Evolutionary conservation across 2,113 vertebrate genomes (phyloP).

Genomic region (Pipa parva): DNA sequence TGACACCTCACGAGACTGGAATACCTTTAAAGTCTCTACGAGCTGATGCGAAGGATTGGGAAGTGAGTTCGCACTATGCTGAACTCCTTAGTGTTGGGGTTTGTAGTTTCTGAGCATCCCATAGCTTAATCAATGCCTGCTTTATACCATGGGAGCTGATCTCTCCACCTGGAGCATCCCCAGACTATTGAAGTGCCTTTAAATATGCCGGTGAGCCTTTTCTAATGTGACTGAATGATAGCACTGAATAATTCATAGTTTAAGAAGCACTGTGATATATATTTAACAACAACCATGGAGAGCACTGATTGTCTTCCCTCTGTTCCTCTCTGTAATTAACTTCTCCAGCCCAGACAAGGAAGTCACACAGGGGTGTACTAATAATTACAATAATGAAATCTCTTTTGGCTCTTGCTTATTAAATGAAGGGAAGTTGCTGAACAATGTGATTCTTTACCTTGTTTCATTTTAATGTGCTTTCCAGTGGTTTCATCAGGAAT

Average conservation of each 20-base stretch:
- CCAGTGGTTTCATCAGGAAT: background rate
- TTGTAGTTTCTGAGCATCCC: too few species aligned
- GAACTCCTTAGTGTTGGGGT: too few species aligned
- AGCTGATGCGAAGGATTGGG: too few species aligned
- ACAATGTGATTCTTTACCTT: conserved; percentile 7
- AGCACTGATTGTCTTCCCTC: conserved; percentile 22
- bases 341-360: conserved; percentile 22
- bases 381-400: conserved; percentile 36
- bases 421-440: conserved; percentile 40
- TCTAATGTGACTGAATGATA: background rate
- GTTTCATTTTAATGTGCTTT: conserved; percentile 25
- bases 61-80: too few species aligned
- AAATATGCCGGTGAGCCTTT: background rate
- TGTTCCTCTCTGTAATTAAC: conserved; percentile 47
- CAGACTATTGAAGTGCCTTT: background rate
- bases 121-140: background rate
- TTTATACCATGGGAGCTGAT: background rate
- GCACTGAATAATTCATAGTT: conserved; percentile 1
- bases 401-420: conserved; percentile 45
- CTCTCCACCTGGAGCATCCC: too few species aligned
- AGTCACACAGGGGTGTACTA: conserved; percentile 36
- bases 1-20: too few species aligned
- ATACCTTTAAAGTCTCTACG: too few species aligned
- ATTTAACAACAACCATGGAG: background rate
- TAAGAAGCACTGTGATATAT: background rate